Percentiles rank a stretch among this genome's conserved stretches.
Evolutionary conservation across 2,797 vertebrate species (phyloP).

Genomic region (Cuniculus paca): DNA sequence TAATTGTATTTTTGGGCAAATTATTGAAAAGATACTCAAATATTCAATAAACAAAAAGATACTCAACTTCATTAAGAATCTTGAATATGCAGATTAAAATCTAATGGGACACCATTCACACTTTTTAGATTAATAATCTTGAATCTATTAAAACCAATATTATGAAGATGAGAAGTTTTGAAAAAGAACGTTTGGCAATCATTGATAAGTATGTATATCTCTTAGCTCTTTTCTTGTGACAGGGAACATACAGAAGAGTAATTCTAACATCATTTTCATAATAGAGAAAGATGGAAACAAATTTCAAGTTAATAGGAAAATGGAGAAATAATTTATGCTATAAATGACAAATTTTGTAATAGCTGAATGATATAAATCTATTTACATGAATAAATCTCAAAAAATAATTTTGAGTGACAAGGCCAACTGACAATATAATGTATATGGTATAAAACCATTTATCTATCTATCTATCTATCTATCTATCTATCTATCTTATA

Average conservation of each 20-base stretch:
- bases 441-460: neutral
- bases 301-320: constrained; percentile 58
- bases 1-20: neutral
- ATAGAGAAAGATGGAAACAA: constrained; percentile 58
- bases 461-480: too few species aligned
- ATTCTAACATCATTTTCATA: constrained; percentile 33
- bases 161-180: constrained; percentile 16
- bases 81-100: neutral
- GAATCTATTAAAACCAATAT: neutral
- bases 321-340: constrained; percentile 62
- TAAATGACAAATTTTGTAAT: neutral
- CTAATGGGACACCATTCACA: neutral
- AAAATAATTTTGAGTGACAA: constrained; percentile 37
- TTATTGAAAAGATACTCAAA: neutral
- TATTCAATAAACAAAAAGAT: neutral
- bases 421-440: neutral
- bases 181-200: neutral
- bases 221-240: neutral
- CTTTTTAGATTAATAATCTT: neutral
- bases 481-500: too few species aligned
- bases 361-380: neutral
- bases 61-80: neutral
- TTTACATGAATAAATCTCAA: constrained; percentile 28
- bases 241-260: neutral
- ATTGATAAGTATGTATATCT: neutral